Base-by-base conservation (phyloP, 2,888 invertebrate species). In the Erebia aethiops region DNA sequence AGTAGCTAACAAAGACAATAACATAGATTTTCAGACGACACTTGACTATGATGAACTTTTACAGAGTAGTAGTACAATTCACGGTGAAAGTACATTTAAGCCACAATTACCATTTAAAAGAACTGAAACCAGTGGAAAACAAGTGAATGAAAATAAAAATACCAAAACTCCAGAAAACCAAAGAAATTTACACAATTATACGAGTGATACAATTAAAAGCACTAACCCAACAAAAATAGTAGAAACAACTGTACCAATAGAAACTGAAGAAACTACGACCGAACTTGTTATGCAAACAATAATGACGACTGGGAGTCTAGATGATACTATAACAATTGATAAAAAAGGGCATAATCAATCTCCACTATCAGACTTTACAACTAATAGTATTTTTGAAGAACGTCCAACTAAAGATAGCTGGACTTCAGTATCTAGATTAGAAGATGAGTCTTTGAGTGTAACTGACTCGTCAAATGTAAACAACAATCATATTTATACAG, bases 151-250 rank as follows among this genome's bases (percentile, higher is more conserved):
- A 77, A 92, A 84, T 76, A 91, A 89, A 84, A 89, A 88, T 74
- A 88, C 88, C 8, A 92, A 92, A 79, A 88, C 87, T 4, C 86
- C 89, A n/a, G 91, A 91, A 79, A 92, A 91, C 79, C 90, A 91
- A 83, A 81, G 92, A 71, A 85, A 92, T 76, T 78, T 92, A 69
- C 90, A 87, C 73, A 88, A 90, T 69, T 89, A 84, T 74, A 90
- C 91, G 14, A 75, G 63, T 52, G 58, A 64, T 51, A 26, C 64
- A 26, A 52, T 56, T 43, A 63, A 16, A 68, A 63, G 3, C 67
- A 71, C n/a, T 62, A 73, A 46, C 21, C 26, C 21, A 52, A 52
- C 41, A 56, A 72, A 69, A 64, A 16, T 69, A 11, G 60, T 67
- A 16, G 54, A 49, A 43, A 71, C 71, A 5, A 67, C 67, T 14